Percentiles rank a stretch among this genome's conserved stretches.
Conservation (phyloP, 2,113 vertebrate species). For the Bufo gargarizans region DNA sequence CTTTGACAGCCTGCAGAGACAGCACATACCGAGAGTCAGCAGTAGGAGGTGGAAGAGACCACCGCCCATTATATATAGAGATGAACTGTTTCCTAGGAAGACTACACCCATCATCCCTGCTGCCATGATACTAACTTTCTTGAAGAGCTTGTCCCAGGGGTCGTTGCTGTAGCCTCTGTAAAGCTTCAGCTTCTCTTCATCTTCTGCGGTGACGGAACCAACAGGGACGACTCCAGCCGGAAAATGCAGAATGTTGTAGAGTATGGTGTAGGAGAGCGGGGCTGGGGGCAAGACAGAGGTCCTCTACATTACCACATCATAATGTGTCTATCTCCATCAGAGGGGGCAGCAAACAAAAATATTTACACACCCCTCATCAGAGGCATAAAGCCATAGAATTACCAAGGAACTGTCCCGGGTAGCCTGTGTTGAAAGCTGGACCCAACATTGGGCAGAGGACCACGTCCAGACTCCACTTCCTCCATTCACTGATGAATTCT, state of each 20-base stretch:
- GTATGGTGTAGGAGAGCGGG: conserved; percentile 66
- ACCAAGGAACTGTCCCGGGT: conserved; percentile 74
- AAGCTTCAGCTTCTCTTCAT: conserved; percentile 79
- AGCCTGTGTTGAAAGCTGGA: conserved; percentile 77
- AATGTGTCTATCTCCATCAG: too few species aligned
- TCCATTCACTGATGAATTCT: conserved; percentile 80
- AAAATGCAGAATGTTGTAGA: conserved; percentile 86
- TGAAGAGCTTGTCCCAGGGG: conserved; percentile 74
- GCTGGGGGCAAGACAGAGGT: conserved; percentile 63
- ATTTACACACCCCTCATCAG: too few species aligned
- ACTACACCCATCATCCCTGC: too few species aligned
- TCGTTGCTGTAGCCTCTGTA: conserved; percentile 79
- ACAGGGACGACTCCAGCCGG: conserved; percentile 84
- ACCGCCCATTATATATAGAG: too few species aligned
- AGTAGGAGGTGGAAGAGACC: not conserved
- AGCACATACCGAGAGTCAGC: not conserved
- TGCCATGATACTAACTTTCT: conserved; percentile 64
- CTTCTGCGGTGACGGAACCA: conserved; percentile 76
- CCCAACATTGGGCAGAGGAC: conserved; percentile 87
- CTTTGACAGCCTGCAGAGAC: conserved; percentile 45
- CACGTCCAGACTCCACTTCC: conserved; percentile 78
- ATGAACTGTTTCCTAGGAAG: too few species aligned
- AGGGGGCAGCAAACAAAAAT: too few species aligned
- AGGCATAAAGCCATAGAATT: not conserved
- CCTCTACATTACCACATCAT: too few species aligned